Base-by-base conservation (phyloP, 1,140 invertebrate species). In the Zaprionus inermis region DNA sequence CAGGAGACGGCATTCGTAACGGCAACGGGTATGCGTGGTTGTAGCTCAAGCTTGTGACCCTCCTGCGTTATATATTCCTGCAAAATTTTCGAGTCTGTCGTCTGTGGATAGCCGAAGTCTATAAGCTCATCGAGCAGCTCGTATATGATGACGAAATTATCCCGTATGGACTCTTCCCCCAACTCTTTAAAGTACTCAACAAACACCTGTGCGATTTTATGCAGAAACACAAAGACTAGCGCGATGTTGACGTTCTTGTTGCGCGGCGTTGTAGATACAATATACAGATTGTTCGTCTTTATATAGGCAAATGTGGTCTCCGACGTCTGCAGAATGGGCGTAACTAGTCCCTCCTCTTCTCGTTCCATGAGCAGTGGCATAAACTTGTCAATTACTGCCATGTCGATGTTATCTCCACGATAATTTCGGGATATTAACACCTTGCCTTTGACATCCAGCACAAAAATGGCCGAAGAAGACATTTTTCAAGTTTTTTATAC, bases 1-100 rank as follows among this genome's bases (percentile, higher is more conserved):
- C 99, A 99, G 0, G 98, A 99, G 0, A 99, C 99, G 7, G 99
- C 98, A 94, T 99, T 99, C 2, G 99, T 99, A 0, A 99, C 98
- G n/a, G 99, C 98, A 94, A 98, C 97, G 0, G 99, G 99, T 63
- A 99, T 99, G 56, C 98, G 94, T 0, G 98, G 97, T 83, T 99
- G 98, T 82, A 98, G 96, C 93, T 99, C 99, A 12, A 99, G 93
- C 93, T 99, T 99, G 91, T 99, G 98, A 14, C 98, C 97, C 93
- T 99, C 99, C 93, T 99, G 99, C 0, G 98, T 99, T 34, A 99
- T 98, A 77, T 97, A 99, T 93, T 99, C 99, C 93, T 99, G 99
- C 36, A 99, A 93, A 72, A 99, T 99, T 94, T 99, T 99, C 70
- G 97, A 98, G 90, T 99, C 99, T 1, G 99, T 99, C 3, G 98